phyloP scores from a whole-genome alignment of 1,140 invertebrate species.

The Berghia stephanieae region DNA sequence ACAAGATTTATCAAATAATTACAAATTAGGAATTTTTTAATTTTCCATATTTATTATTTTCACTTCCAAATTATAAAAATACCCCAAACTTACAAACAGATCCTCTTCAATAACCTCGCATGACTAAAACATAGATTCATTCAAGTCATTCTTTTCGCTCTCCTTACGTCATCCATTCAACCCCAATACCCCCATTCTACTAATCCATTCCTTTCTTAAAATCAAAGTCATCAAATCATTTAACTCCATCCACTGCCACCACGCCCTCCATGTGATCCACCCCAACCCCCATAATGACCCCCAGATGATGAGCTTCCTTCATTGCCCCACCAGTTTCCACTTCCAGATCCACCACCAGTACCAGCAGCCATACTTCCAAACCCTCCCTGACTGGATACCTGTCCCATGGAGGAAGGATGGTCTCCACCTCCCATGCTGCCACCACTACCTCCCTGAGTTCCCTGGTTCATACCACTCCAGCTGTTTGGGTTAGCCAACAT shows the following conservation, averaged over 20 bases:
- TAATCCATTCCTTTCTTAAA: no score
- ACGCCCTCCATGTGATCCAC: constrained; percentile 31
- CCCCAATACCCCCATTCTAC: no score
- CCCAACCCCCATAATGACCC: constrained; percentile 28
- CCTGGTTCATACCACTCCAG: constrained; percentile 49
- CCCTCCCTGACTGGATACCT: not conserved
- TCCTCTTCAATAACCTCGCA: no score
- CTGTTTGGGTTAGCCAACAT: constrained; percentile 57
- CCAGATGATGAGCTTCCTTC: constrained; percentile 8
- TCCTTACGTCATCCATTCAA: no score
- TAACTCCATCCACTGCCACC: constrained; percentile 34
- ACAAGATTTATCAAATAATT: no score
- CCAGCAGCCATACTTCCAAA: constrained; percentile 32
- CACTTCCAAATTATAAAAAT: no score
- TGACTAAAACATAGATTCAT: no score
- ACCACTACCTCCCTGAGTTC: constrained; percentile 45
- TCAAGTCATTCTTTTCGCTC: no score
- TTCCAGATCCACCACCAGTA: constrained; percentile 12
- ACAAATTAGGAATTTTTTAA: no score
- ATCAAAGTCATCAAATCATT: no score
- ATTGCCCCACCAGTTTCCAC: constrained; percentile 25
- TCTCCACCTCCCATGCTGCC: constrained; percentile 35
- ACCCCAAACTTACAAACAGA: no score
- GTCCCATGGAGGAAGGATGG: constrained; percentile 16
- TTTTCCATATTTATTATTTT: no score